phyloP scores from a whole-genome alignment of 1,140 invertebrate genomes.

The Hyles euphorbiae region DNA sequence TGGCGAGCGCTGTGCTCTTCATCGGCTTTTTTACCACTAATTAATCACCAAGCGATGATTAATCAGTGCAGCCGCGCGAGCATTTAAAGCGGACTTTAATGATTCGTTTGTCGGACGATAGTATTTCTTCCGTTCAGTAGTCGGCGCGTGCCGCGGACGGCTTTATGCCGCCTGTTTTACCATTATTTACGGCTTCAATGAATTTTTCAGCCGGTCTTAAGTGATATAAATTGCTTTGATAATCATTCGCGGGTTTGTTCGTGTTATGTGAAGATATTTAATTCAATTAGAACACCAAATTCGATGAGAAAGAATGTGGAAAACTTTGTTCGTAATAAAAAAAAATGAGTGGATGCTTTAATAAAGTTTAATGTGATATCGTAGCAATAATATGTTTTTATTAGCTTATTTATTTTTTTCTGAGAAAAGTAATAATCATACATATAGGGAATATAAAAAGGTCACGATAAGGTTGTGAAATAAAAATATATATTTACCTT shows the following conservation, averaged over 20 bases:
- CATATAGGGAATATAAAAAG: background rate
- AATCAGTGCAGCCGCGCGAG: conserved; percentile 52
- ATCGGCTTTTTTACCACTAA: conserved; percentile 41
- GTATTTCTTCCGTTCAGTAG: conserved; percentile 37
- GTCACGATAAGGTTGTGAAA: background rate
- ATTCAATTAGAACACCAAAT: too few species aligned
- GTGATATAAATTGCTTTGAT: conserved; percentile 18
- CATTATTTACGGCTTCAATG: conserved; percentile 44
- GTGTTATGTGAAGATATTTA: too few species aligned
- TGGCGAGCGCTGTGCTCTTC: conserved; percentile 35
- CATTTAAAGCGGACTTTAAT: conserved; percentile 59
- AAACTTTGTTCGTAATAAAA: too few species aligned
- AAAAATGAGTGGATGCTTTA: too few species aligned
- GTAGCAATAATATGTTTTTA: conserved; percentile 2
- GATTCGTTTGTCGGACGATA: conserved; percentile 53
- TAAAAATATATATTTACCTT: background rate
- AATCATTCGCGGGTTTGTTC: conserved; percentile 16
- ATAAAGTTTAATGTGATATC: conserved; percentile 15
- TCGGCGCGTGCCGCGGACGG: conserved; percentile 43
- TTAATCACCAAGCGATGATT: conserved; percentile 61
- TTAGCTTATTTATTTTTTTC: too few species aligned
- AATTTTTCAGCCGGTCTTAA: conserved; percentile 35
- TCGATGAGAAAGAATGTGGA: too few species aligned
- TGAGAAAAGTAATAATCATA: too few species aligned
- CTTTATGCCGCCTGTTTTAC: conserved; percentile 41